Conservation (phyloP, 92 coral and sea anemone species). For the Epizoanthus illoricatus region DNA sequence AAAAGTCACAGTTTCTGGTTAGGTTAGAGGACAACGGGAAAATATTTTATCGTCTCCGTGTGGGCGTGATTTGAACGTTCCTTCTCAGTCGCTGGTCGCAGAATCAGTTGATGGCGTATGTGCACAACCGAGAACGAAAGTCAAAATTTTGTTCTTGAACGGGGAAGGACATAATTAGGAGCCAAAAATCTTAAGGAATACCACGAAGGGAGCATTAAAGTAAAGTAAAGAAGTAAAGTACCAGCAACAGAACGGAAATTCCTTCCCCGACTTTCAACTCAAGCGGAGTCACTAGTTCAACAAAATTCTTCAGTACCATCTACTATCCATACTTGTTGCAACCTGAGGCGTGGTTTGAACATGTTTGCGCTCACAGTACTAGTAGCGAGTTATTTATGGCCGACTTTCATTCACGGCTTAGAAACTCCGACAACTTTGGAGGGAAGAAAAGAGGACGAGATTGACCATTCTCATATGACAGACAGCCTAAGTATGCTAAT, state of each 20-base stretch:
- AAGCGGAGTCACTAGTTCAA: not conserved
- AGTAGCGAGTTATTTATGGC: constrained; percentile 14
- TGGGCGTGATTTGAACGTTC: not conserved
- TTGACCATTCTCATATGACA: constrained; percentile 93
- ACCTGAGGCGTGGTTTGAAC: not conserved
- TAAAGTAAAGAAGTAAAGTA: too few relatives aligned
- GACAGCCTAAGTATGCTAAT: constrained; percentile 97
- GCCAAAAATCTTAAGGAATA: too few relatives aligned
- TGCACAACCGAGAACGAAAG: not conserved
- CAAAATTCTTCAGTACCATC: not conserved
- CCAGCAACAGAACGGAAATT: too few relatives aligned
- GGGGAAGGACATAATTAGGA: too few relatives aligned
- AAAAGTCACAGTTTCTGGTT: not conserved
- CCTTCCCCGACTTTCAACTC: not conserved
- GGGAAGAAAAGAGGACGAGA: constrained; percentile 93
- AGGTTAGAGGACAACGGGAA: not conserved
- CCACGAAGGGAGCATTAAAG: too few relatives aligned
- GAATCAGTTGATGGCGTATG: too few relatives aligned
- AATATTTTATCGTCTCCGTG: not conserved
- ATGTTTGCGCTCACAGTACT: constrained; percentile 13
- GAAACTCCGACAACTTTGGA: constrained; percentile 92
- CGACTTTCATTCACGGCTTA: constrained; percentile 31
- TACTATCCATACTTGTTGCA: not conserved
- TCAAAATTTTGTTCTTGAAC: not conserved
- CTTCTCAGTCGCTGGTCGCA: not conserved